phyloP scores from a whole-genome alignment of 2,888 invertebrate genomes.

The Pammene aurita region DNA sequence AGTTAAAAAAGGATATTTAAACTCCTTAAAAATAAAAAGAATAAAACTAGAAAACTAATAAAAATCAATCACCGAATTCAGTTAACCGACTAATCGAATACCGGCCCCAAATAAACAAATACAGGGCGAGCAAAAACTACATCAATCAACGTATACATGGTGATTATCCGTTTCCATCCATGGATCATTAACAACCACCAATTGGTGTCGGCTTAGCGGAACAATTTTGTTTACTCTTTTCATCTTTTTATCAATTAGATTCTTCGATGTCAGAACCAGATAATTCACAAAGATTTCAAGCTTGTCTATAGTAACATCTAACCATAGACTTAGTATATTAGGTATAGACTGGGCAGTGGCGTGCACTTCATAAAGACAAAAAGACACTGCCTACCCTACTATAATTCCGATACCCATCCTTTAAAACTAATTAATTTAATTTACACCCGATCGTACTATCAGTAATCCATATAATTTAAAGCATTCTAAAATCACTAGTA shows the following conservation, averaged over 20 bases:
- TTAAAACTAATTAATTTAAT: too few species aligned
- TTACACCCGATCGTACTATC: too few species aligned
- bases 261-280: constrained; percentile 44
- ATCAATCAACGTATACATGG: constrained; percentile 37
- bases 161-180: constrained; percentile 40
- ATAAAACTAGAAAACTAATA: neutral
- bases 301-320: neutral
- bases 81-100: constrained; percentile 23
- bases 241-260: constrained; percentile 37
- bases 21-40: neutral
- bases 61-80: constrained; percentile 1
- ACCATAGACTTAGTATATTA: too few species aligned
- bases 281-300: neutral
- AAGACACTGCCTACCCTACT: too few species aligned
- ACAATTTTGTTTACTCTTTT: constrained; percentile 44
- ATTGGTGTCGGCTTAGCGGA: constrained; percentile 35
- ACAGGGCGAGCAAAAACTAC: constrained; percentile 34
- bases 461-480: too few species aligned
- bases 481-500: too few species aligned
- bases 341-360: too few species aligned
- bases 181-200: constrained; percentile 38
- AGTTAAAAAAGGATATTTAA: neutral
- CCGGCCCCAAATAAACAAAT: constrained; percentile 34
- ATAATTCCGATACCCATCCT: too few species aligned
- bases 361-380: too few species aligned